Base-by-base conservation (phyloP, 2,888 invertebrate genomes). In the Tortricodes alternella region DNA sequence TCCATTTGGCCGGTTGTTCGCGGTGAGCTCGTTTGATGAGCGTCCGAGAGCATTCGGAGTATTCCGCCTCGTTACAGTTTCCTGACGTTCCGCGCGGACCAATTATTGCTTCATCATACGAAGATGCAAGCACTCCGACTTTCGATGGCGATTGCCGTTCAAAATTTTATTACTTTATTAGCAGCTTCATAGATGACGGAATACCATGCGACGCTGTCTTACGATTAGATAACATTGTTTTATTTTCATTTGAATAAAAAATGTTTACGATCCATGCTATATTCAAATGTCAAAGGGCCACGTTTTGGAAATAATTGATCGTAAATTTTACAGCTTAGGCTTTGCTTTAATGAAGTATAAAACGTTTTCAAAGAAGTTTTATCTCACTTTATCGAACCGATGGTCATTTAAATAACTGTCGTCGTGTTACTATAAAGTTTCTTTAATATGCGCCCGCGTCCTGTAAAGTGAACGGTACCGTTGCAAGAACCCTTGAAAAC, bases 11-110 rank as follows among this genome's bases (percentile, higher is more conserved):
- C 27, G 55, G 56, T 46, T 50, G 51, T 51, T 56, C 15, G 51
- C 53, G 60, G 59, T 64, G 67, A 66, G 61, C 65, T 56, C 60
- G 51, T 55, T 59, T 62, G 63, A 71, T 67, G 68, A 62, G 61
- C 67, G 62, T 63, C 62, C 61, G 63, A 61, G 65, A 63, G 67
- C 63, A 68, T 67, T 63, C 64, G 24, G 44, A 63, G 64, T 61
- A 70, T 74, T 73, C 67, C 60, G 62, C 62, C 65, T 70, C 62
- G 67, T 70, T 71, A 70, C 64, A 61, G 65, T 71, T 72, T 70
- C 69, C 68, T 64, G 71, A 64, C 59, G 68, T 66, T 68, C 67
- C 69, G 65, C 60, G 55, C 66, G n/a, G 46, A 53, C 61, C 67
- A 66, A 64, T 66, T 63, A 64, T 59, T 57, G 44, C 58, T 64